Base-by-base conservation (phyloP, 2,888 invertebrate species). In the Drosophila helvetica region DNA sequence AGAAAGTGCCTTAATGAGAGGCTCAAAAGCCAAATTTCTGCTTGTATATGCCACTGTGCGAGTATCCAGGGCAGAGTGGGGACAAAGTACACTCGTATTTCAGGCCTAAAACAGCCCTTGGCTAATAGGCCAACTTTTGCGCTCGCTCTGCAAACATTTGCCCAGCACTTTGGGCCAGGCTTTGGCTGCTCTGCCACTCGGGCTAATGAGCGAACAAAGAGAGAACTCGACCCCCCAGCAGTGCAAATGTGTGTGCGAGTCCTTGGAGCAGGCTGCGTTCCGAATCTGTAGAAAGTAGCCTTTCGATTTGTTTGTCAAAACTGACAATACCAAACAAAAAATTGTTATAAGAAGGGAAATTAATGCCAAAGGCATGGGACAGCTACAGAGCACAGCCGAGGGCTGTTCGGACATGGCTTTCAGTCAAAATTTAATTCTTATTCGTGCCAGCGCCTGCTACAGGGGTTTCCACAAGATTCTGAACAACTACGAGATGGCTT, bases 141-240 rank as follows among this genome's bases (percentile, higher is more conserved):
- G 43, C 42, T 55, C 22, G 50, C 48, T 57, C 9, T 38, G 69
- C 67, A 68, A 79, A 71, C 67, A 81, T 81, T 76, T 82, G 74
- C 74, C 62, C 54, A 77, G 79, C 83, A 64, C 77, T 78, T 77
- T 63, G 63, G 54, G 61, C 69, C 59, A 53, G 48, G 62, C 50
- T 75, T 65, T 43, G 46, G 63, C 51, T 43, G 46, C 46, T 43
- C 12, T 33, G 63, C 51, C 63, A 64, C 58, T 54, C 56, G 78
- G 74, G 59, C 57, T 79, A 79, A 79, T 82, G 79, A 79, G 74
- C 54, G 52, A 53, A 70, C 79, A 82, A 66, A 52, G 18, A 30
- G 27, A 17, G n/a, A 38, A 38, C n/a, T 15, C 38, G 15, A 15
- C 38, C 33, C 9, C 38, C 33, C 30, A 25, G 38, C 10, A 12